Evolutionary conservation across 2,113 vertebrate species (phyloP).

Genomic region (Gymnarchus niloticus): DNA sequence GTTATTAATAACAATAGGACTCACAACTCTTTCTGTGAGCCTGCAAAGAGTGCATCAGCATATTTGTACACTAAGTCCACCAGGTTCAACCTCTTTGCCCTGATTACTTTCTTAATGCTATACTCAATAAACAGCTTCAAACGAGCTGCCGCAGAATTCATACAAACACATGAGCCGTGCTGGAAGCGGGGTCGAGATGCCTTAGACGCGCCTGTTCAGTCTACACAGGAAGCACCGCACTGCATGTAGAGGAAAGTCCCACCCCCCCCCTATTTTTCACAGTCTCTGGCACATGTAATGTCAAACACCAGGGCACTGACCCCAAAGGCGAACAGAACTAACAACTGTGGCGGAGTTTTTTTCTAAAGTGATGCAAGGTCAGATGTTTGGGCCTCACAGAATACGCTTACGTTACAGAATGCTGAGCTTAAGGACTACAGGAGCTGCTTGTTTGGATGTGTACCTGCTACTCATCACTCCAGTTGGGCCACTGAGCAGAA

Average conservation of each 20-base stretch:
- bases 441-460: not conserved
- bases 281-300: not conserved
- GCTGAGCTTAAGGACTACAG: not conserved
- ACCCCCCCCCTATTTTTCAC: not conserved
- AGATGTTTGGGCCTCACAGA: not conserved
- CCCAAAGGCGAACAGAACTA: too few relatives aligned
- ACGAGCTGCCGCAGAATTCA: not conserved
- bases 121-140: not conserved
- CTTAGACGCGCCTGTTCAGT: not conserved
- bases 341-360: too few relatives aligned
- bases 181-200: not conserved
- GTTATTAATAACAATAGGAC: too few relatives aligned
- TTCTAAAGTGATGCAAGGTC: not conserved
- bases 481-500: not conserved
- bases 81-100: too few relatives aligned
- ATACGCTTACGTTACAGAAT: not conserved
- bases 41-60: too few relatives aligned
- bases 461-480: not conserved
- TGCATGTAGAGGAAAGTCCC: not conserved
- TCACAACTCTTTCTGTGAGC: too few relatives aligned
- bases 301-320: not conserved
- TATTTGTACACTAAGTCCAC: too few relatives aligned
- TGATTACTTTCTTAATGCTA: not conserved
- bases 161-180: not conserved
- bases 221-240: conserved; percentile 3